phyloP scores from a whole-genome alignment of 2,888 invertebrate genomes.

The Conus canariensis region DNA sequence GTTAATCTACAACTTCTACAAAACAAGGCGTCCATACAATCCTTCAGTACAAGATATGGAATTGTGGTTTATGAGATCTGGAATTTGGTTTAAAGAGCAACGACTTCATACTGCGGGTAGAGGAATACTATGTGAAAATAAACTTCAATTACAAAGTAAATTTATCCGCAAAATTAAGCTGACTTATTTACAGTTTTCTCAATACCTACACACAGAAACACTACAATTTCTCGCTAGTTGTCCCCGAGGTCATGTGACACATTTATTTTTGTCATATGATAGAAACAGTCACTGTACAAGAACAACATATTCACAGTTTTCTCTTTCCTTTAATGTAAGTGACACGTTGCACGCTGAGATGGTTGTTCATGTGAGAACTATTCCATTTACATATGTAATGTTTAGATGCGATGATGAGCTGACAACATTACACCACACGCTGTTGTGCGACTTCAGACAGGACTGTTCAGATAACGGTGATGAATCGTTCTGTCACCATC shows the following conservation, averaged over 20 bases:
- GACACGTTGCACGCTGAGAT: not conserved
- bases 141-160: no score
- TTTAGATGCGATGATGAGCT: not conserved
- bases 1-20: not conserved
- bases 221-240: not conserved
- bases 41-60: not conserved
- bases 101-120: no score
- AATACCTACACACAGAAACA: not conserved
- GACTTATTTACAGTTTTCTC: not conserved
- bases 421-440: not conserved
- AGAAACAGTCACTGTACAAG: not conserved
- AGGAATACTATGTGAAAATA: no score
- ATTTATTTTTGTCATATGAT: not conserved
- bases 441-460: conserved; percentile 2
- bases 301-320: not conserved
- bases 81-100: not conserved
- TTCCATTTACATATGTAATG: not conserved
- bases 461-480: conserved; percentile 3
- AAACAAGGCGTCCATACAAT: not conserved
- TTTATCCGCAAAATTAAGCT: no score
- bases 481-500: conserved; percentile 20
- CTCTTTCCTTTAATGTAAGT: not conserved
- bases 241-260: not conserved
- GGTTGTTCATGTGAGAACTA: not conserved
- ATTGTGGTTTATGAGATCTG: not conserved